These are phyloP conservation scores for Lymantria dispar DNA, from an alignment of 2,888 invertebrate genomes.

Conservation along the genomic window DNA sequence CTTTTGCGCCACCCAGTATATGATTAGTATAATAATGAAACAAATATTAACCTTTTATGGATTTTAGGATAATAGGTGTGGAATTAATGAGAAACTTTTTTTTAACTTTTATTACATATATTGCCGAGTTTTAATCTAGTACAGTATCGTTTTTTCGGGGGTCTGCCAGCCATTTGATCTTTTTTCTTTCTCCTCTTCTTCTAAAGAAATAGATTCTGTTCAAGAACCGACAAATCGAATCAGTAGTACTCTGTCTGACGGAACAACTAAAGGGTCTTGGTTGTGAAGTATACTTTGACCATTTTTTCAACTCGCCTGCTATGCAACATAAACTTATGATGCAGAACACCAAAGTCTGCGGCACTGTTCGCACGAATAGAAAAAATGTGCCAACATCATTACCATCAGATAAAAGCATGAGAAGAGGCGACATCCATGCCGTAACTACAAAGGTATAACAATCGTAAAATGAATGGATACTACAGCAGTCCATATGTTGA, in stretches of 20 bases:
- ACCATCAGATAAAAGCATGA: constrained; percentile 2
- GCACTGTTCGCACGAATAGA: constrained; percentile 20
- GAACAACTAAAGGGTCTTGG: constrained; percentile 6
- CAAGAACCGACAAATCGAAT: too few species aligned
- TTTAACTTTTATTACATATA: too few species aligned
- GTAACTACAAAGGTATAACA: not conserved
- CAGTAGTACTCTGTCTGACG: constrained; percentile 11
- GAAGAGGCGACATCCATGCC: constrained; percentile 3
- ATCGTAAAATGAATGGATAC: constrained; percentile 12
- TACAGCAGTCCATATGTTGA: constrained; percentile 25
- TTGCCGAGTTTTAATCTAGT: too few species aligned
- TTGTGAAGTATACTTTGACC: constrained; percentile 22
- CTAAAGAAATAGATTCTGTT: too few species aligned
- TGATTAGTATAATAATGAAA: too few species aligned
- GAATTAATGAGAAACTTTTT: too few species aligned
- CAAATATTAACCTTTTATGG: too few species aligned
- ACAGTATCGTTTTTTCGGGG: too few species aligned
- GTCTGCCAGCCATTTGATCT: too few species aligned
- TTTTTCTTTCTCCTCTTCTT: too few species aligned
- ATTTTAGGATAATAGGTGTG: too few species aligned
- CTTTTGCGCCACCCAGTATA: too few species aligned
- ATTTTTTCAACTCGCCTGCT: constrained; percentile 3
- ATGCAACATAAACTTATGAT: not conserved
- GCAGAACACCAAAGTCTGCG: constrained; percentile 24
- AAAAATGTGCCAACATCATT: not conserved